These are phyloP conservation scores for Corythaixoides concolor DNA, from an alignment of 2,113 vertebrate genomes.

Conservation along the genomic window DNA sequence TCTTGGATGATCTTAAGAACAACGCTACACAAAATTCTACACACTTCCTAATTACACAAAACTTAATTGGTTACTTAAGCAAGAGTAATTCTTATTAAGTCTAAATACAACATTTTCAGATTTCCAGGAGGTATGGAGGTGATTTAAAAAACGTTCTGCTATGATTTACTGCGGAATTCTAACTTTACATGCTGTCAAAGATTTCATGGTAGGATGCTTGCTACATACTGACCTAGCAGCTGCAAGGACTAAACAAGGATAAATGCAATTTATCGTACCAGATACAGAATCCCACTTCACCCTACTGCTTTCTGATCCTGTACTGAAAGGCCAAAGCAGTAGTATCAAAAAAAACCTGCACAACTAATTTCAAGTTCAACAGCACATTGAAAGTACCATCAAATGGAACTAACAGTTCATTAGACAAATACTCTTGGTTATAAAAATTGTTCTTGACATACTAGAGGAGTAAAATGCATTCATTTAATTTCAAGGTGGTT, in stretches of 20 bases:
- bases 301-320: background rate
- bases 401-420: background rate
- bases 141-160: background rate
- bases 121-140: background rate
- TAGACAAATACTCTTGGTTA: background rate
- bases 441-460: background rate
- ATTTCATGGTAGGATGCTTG: background rate
- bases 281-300: background rate
- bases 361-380: background rate
- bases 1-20: background rate
- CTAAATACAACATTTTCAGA: background rate
- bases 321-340: background rate
- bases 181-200: background rate
- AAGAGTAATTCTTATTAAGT: background rate
- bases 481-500: background rate
- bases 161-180: background rate
- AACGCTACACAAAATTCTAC: background rate
- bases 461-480: background rate
- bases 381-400: background rate
- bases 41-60: background rate
- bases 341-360: background rate
- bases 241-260: background rate
- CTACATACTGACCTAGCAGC: background rate
- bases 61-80: background rate
- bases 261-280: background rate